Conservation (phyloP, 2,113 vertebrate species). For the Tretioscincus oriximinensis region DNA sequence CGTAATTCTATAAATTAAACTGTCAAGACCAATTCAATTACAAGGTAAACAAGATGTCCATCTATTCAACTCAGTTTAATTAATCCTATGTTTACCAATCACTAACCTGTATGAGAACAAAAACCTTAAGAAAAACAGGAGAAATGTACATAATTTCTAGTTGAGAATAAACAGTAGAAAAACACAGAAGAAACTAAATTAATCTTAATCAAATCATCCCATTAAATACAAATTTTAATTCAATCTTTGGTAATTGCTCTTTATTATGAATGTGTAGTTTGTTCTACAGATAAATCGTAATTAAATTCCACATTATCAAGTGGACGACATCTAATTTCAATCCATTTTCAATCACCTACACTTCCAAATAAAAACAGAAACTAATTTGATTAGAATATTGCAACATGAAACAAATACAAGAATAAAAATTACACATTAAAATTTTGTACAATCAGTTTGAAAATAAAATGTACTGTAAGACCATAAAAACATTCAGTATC, state of each 20-base stretch:
- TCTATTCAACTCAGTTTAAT: conserved; percentile 23
- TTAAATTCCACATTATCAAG: neutral
- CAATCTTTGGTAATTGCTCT: neutral
- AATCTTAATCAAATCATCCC: neutral
- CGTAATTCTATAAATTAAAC: conserved; percentile 50
- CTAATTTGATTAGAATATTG: neutral
- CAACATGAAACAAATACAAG: neutral
- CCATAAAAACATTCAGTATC: neutral
- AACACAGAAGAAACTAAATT: neutral
- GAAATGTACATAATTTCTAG: neutral
- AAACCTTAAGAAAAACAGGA: neutral
- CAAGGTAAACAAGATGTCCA: conserved; percentile 40
- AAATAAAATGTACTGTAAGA: neutral
- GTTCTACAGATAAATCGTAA: neutral
- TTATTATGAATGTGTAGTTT: neutral
- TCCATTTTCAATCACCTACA: neutral
- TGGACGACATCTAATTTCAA: neutral
- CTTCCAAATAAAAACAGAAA: neutral
- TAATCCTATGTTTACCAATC: conserved; percentile 20
- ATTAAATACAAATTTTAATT: neutral
- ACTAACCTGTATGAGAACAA: neutral
- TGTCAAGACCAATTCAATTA: conserved; percentile 34
- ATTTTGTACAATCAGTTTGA: neutral
- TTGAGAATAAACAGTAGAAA: neutral
- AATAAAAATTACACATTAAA: neutral